Evolutionary conservation across 2,113 vertebrate genomes (phyloP).

Genomic region (Centropus bengalensis): DNA sequence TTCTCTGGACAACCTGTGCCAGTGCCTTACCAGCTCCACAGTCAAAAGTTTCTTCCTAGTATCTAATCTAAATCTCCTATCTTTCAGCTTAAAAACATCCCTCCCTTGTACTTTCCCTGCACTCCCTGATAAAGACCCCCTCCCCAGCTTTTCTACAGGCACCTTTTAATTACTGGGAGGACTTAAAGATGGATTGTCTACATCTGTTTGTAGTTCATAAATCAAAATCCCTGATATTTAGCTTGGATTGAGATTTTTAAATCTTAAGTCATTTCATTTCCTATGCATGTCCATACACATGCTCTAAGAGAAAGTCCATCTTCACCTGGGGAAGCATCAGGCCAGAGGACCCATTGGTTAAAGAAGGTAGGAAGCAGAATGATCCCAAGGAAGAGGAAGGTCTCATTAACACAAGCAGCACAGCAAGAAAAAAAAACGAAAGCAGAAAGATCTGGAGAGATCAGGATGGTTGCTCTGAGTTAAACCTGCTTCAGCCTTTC

Average conservation of each 20-base stretch:
- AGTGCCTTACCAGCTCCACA: too few species aligned
- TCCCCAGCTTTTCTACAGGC: too few species aligned
- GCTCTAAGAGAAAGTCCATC: neutral
- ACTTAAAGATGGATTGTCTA: too few species aligned
- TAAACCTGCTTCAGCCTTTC: neutral
- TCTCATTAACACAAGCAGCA: neutral
- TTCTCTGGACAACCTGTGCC: too few species aligned
- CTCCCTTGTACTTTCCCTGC: too few species aligned
- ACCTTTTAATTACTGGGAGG: too few species aligned
- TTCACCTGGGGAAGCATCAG: neutral
- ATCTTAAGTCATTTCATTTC: neutral
- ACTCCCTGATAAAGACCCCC: too few species aligned
- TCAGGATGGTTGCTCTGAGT: neutral
- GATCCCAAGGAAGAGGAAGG: neutral
- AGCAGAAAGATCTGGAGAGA: neutral
- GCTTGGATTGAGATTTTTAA: neutral
- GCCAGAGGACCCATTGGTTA: neutral
- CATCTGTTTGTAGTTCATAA: neutral
- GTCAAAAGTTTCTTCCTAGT: too few species aligned
- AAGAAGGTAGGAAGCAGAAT: neutral
- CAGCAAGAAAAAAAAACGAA: neutral
- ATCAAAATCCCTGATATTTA: neutral
- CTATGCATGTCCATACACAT: fast-evolving
- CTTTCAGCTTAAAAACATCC: too few species aligned
- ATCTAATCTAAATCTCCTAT: too few species aligned